phyloP scores from a whole-genome alignment of 2,888 invertebrate species.

The Cartodere bifasciata region DNA sequence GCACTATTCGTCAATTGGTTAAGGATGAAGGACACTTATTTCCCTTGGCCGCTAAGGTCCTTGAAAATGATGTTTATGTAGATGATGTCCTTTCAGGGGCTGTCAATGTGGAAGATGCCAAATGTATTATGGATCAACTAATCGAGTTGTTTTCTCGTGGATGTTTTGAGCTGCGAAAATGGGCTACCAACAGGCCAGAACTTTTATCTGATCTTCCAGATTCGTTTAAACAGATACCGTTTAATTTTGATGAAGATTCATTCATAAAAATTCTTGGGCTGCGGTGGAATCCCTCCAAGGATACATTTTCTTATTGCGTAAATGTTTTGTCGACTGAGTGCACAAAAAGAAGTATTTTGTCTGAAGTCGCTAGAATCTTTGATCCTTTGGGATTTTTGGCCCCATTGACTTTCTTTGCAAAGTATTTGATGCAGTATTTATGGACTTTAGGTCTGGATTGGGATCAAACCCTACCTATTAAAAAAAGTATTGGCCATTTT shows the following conservation, averaged over 20 bases:
- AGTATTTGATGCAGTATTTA: slow-evolving; percentile 15
- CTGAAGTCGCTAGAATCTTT: slow-evolving; percentile 13
- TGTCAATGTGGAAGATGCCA: slow-evolving; percentile 8
- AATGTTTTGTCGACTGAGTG: not conserved
- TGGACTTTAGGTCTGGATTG: slow-evolving; percentile 13
- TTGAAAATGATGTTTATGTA: slow-evolving; percentile 16
- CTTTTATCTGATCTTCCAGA: slow-evolving; percentile 6
- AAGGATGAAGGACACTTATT: slow-evolving; percentile 10
- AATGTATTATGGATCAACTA: slow-evolving; percentile 7
- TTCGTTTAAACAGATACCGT: slow-evolving; percentile 2
- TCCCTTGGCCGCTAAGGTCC: slow-evolving; percentile 13
- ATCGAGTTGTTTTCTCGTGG: slow-evolving; percentile 6
- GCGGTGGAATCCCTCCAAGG: slow-evolving; percentile 11
- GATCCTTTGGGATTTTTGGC: slow-evolving; percentile 16
- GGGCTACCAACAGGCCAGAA: slow-evolving; percentile 8
- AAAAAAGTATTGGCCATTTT: no score
- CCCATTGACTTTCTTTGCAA: slow-evolving; percentile 14
- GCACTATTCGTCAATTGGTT: slow-evolving; percentile 14
- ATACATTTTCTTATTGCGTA: slow-evolving; percentile 11
- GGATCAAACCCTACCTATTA: slow-evolving; percentile 13
- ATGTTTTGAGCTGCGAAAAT: slow-evolving; percentile 14
- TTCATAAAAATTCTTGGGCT: slow-evolving; percentile 13
- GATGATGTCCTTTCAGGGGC: slow-evolving; percentile 15
- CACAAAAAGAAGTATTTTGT: slow-evolving; percentile 14
- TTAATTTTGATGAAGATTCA: slow-evolving; percentile 5